Evolutionary conservation across 2,113 vertebrate species (phyloP).

Genomic region (Gallinago jamesoni): DNA sequence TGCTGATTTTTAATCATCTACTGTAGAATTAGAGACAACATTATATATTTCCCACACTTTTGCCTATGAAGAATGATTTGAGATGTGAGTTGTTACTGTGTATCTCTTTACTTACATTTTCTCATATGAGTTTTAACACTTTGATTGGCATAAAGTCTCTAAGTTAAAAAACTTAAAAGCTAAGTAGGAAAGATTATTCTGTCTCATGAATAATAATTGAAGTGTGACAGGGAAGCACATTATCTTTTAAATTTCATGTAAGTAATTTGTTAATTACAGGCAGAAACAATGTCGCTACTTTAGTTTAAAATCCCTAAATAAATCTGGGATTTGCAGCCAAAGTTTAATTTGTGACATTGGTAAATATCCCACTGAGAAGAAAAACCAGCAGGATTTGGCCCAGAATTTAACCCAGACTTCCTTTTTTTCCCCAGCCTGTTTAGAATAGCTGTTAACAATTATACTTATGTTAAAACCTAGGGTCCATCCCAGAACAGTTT

Average conservation of each 20-base stretch:
- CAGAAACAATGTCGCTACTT: background rate
- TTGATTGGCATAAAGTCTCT: background rate
- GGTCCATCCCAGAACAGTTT: background rate
- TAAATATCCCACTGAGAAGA: background rate
- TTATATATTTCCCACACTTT: background rate
- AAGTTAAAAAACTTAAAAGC: background rate
- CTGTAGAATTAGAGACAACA: background rate
- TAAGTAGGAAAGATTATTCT: background rate
- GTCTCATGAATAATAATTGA: background rate
- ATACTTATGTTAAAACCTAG: background rate
- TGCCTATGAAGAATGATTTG: background rate
- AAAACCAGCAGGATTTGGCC: background rate
- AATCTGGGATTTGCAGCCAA: background rate
- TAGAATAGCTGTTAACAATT: background rate
- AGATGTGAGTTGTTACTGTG: background rate
- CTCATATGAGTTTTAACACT: background rate
- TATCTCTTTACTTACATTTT: background rate
- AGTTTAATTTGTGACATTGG: background rate
- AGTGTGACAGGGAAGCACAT: background rate
- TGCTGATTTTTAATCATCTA: background rate
- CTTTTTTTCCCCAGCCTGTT: background rate
- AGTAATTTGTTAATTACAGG: conserved; percentile 9
- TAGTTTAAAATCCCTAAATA: background rate
- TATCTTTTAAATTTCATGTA: background rate
- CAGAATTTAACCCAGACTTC: background rate